Percentiles rank a stretch among this genome's conserved stretches.
Evolutionary conservation across 2,797 vertebrate species (phyloP).

Genomic region (Karalla daura): DNA sequence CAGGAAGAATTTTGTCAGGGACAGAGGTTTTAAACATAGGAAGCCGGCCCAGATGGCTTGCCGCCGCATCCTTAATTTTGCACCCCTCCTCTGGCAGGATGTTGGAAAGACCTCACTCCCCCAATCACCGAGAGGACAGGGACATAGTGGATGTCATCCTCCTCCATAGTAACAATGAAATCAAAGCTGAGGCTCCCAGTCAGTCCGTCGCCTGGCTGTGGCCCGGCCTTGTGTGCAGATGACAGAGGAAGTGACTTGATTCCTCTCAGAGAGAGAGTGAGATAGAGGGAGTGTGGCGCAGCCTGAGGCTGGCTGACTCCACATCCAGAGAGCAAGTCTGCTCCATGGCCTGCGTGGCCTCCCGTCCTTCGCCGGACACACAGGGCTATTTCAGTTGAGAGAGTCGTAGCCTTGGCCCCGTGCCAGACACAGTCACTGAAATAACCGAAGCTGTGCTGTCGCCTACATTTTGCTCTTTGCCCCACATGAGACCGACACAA

Average conservation of each 20-base stretch:
- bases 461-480: not conserved
- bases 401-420: slow-evolving; percentile 40
- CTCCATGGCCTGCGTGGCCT: slow-evolving; percentile 81
- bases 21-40: slow-evolving; percentile 78
- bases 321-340: slow-evolving; percentile 80
- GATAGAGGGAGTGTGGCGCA: slow-evolving; percentile 19
- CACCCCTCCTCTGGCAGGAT: slow-evolving; percentile 81
- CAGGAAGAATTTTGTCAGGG: slow-evolving; percentile 83
- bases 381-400: slow-evolving; percentile 74
- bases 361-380: slow-evolving; percentile 63
- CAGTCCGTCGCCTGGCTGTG: slow-evolving; percentile 69
- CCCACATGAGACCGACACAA: not conserved
- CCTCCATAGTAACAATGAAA: slow-evolving; percentile 78
- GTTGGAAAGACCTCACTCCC: slow-evolving; percentile 75
- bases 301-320: slow-evolving; percentile 69
- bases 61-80: slow-evolving; percentile 76
- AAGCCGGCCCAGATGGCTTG: slow-evolving; percentile 82
- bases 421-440: slow-evolving; percentile 51
- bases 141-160: slow-evolving; percentile 71
- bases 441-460: slow-evolving; percentile 27
- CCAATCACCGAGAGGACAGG: slow-evolving; percentile 69
- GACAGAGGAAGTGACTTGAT: slow-evolving; percentile 76
- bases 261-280: slow-evolving; percentile 41
- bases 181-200: slow-evolving; percentile 79
- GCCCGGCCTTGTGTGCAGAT: slow-evolving; percentile 75